phyloP scores from a whole-genome alignment of 2,797 vertebrate genomes.

The Sorex maritimensis region DNA sequence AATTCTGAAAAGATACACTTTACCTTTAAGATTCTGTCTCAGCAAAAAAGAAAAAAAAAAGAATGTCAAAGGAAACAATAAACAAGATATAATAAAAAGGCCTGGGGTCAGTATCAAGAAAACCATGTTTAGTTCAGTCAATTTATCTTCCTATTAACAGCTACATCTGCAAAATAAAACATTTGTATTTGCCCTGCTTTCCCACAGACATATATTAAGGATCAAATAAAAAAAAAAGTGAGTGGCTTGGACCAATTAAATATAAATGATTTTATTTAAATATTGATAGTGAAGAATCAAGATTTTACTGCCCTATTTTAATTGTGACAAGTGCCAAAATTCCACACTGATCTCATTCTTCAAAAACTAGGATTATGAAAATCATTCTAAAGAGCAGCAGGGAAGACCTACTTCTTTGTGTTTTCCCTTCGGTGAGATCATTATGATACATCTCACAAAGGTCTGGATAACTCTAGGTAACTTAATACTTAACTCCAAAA shows the following conservation, averaged over 20 bases:
- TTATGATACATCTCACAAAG: background rate
- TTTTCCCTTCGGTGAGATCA: background rate
- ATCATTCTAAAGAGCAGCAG: conserved; percentile 5
- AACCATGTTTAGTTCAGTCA: background rate
- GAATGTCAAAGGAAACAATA: background rate
- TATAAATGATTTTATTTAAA: conserved; percentile 29
- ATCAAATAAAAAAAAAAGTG: conserved; percentile 30
- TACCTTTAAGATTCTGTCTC: background rate
- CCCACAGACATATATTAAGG: background rate
- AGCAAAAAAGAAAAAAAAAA: background rate
- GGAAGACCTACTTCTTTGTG: background rate
- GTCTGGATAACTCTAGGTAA: background rate
- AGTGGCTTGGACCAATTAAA: conserved; percentile 27
- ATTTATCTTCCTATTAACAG: background rate
- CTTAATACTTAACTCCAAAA: background rate
- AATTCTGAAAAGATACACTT: background rate
- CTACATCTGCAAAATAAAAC: conserved; percentile 8
- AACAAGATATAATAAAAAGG: background rate
- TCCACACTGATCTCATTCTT: background rate
- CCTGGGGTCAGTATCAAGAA: background rate
- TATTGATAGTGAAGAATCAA: background rate
- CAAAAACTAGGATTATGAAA: conserved; percentile 13
- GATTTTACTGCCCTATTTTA: conserved; percentile 46
- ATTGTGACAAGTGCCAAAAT: background rate
- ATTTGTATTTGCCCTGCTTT: background rate